These are phyloP conservation scores for Plemyria rubiginata DNA, from an alignment of 2,888 invertebrate genomes.

Conservation along the genomic window DNA sequence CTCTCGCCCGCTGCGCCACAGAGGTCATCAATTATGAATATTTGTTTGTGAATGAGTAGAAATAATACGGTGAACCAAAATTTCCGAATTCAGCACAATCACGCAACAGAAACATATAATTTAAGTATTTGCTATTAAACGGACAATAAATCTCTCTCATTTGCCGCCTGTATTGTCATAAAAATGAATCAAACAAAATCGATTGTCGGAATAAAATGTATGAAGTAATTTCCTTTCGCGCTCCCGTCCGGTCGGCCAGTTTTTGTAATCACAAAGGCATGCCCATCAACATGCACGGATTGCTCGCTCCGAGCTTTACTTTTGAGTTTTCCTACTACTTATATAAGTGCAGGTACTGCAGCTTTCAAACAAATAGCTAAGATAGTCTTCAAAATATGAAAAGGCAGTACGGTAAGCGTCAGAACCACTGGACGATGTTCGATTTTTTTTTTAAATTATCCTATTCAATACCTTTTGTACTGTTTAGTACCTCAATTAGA, in stretches of 20 bases:
- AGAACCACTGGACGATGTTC: too few species aligned
- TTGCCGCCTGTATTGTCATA: constrained; percentile 58
- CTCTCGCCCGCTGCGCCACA: too few species aligned
- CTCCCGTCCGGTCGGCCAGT: constrained; percentile 62
- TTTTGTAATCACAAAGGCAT: constrained; percentile 76
- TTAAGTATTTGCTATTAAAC: constrained; percentile 31
- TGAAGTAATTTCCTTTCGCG: constrained; percentile 72
- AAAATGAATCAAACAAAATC: constrained; percentile 73
- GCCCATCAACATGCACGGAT: constrained; percentile 75
- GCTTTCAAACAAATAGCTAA: not conserved
- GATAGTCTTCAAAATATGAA: not conserved
- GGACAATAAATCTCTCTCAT: constrained; percentile 43
- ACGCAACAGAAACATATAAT: constrained; percentile 9
- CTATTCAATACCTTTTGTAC: too few species aligned
- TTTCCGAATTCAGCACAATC: constrained; percentile 4
- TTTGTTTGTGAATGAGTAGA: not conserved
- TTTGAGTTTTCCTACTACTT: constrained; percentile 1
- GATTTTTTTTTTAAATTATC: too few species aligned
- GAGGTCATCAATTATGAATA: too few species aligned
- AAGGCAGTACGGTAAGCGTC: too few species aligned
- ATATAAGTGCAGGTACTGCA: not conserved
- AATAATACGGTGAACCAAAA: constrained; percentile 1
- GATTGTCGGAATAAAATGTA: constrained; percentile 70
- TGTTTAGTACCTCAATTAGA: too few species aligned
- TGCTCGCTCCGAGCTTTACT: constrained; percentile 48